Evolutionary conservation across 2,797 vertebrate genomes (phyloP).

Genomic region (Sylvilagus floridanus): DNA sequence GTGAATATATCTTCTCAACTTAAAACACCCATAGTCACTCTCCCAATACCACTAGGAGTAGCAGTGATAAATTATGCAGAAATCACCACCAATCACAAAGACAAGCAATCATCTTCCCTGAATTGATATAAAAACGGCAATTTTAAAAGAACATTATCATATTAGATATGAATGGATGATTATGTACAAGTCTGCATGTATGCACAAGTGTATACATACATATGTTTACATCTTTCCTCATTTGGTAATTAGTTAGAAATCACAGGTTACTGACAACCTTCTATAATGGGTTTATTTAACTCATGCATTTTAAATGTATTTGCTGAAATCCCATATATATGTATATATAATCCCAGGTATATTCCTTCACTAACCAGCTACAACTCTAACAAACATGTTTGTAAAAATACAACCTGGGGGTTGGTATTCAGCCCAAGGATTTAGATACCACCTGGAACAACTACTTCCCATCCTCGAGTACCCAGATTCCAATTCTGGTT

Average conservation of each 20-base stretch:
- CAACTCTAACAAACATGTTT: neutral
- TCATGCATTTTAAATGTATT: neutral
- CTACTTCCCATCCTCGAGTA: too few species aligned
- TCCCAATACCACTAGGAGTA: neutral
- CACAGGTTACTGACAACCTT: neutral
- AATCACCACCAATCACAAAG: neutral
- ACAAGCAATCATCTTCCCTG: neutral
- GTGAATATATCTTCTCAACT: neutral
- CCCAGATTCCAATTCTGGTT: too few species aligned
- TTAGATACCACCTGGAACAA: too few species aligned
- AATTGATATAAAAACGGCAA: neutral
- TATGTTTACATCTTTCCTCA: too few species aligned
- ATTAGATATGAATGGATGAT: too few species aligned
- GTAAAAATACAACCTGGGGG: neutral
- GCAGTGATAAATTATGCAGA: neutral
- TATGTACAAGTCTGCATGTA: too few species aligned
- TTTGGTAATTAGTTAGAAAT: neutral
- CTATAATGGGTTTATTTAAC: neutral
- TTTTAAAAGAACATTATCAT: neutral
- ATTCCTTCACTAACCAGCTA: neutral
- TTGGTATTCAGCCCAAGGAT: too few species aligned
- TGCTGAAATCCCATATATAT: neutral
- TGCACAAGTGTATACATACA: neutral
- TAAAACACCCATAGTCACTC: neutral
- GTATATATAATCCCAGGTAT: neutral